Evolutionary conservation across 2,888 invertebrate genomes (phyloP).

Genomic region (Dioctria linearis): DNA sequence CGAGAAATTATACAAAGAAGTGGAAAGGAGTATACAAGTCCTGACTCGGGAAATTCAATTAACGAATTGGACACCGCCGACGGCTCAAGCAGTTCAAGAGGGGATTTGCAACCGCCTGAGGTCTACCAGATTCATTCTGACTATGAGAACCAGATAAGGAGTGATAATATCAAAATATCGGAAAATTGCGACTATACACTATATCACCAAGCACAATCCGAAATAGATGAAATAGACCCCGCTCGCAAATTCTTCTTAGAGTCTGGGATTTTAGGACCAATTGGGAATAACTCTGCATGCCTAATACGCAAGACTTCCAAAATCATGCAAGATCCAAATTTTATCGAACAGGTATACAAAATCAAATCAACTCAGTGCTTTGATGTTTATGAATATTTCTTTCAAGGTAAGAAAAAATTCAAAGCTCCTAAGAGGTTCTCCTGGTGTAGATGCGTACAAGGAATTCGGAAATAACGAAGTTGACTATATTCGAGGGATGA

Average conservation of each 20-base stretch:
- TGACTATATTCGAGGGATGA: constrained; percentile 40
- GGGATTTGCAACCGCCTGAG: constrained; percentile 26
- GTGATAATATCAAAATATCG: not conserved
- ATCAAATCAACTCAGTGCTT: not conserved
- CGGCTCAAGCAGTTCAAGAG: not conserved
- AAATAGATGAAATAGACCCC: constrained; percentile 58
- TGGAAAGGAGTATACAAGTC: constrained; percentile 26
- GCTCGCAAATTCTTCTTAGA: constrained; percentile 65
- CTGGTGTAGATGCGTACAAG: constrained; percentile 10
- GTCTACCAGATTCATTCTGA: constrained; percentile 7
- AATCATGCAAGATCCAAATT: constrained; percentile 63
- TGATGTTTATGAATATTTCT: not conserved
- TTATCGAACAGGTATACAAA: constrained; percentile 63
- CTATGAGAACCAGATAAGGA: not conserved
- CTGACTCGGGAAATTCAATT: constrained; percentile 45
- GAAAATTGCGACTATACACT: not conserved
- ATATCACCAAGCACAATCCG: not conserved
- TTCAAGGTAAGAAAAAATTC: constrained; percentile 58
- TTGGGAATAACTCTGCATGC: constrained; percentile 59
- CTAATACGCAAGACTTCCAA: constrained; percentile 65
- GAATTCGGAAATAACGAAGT: constrained; percentile 30
- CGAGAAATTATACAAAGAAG: constrained; percentile 23
- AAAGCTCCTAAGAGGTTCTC: constrained; percentile 43
- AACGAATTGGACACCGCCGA: not conserved
- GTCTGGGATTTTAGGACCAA: constrained; percentile 65